Percentiles rank a stretch among this genome's conserved stretches.
phyloP scores from a whole-genome alignment of 2,888 invertebrate genomes.

The Macaria liturata region DNA sequence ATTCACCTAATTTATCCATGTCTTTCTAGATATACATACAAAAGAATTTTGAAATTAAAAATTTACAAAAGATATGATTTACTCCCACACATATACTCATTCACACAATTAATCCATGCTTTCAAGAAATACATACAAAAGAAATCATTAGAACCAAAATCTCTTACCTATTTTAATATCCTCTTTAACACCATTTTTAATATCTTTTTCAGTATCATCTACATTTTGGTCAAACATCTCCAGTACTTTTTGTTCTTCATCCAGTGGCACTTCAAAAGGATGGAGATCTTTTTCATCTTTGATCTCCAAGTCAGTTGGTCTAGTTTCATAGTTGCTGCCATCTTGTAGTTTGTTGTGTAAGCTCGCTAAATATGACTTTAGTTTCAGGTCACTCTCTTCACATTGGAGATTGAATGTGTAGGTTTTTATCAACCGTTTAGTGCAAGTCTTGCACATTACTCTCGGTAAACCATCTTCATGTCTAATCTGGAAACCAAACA shows the following conservation, averaged over 20 bases:
- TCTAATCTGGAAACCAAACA: constrained; percentile 1
- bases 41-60: too few relatives aligned
- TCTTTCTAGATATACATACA: too few relatives aligned
- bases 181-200: constrained; percentile 42
- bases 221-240: constrained; percentile 35
- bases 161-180: constrained; percentile 51
- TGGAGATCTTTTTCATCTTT: constrained; percentile 24
- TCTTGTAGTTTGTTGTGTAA: constrained; percentile 14
- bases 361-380: constrained; percentile 47
- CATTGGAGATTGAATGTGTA: constrained; percentile 67
- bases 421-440: constrained; percentile 60
- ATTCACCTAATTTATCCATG: too few relatives aligned
- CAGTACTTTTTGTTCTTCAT: constrained; percentile 20
- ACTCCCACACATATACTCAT: too few relatives aligned
- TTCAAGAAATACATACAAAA: too few relatives aligned
- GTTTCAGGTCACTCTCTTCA: constrained; percentile 60
- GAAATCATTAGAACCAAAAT: too few relatives aligned
- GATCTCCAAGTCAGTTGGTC: constrained; percentile 2
- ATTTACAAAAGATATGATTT: too few relatives aligned
- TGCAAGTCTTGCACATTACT: constrained; percentile 69
- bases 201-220: constrained; percentile 38
- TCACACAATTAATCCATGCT: too few relatives aligned
- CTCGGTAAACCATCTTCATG: constrained; percentile 65
- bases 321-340: constrained; percentile 2
- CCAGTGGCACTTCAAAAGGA: too few relatives aligned